Percentiles rank a stretch among this genome's conserved stretches.
Conservation (phyloP, 2,888 invertebrate species). For the Asteroscopus sphinx region DNA sequence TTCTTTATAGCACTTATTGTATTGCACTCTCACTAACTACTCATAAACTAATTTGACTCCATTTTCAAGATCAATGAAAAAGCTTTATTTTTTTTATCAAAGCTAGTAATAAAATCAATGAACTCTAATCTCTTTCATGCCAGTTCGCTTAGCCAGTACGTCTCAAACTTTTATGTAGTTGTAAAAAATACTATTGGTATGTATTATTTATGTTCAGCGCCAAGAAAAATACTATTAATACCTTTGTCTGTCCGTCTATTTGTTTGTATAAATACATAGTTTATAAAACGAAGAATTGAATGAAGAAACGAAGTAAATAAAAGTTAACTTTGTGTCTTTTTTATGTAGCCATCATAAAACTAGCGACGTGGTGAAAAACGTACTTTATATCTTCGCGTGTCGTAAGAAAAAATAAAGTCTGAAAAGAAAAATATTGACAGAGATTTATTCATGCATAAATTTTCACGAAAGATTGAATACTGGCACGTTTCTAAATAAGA, state of each 20-base stretch:
- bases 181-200: constrained; percentile 52
- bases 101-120: constrained; percentile 37
- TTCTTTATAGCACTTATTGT: too few species aligned
- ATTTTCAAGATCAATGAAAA: constrained; percentile 40
- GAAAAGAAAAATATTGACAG: constrained; percentile 8
- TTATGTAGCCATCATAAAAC: constrained; percentile 33
- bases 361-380: not conserved
- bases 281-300: constrained; percentile 38
- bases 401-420: not conserved
- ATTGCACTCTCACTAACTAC: too few species aligned
- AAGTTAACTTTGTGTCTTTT: constrained; percentile 35
- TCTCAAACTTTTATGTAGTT: constrained; percentile 37
- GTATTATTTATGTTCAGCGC: constrained; percentile 49
- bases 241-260: constrained; percentile 37
- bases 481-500: not conserved
- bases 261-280: constrained; percentile 46
- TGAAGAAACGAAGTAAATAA: constrained; percentile 40
- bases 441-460: constrained; percentile 21
- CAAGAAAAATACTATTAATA: constrained; percentile 49
- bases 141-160: too few species aligned
- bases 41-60: not conserved
- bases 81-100: constrained; percentile 43
- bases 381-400: constrained; percentile 1
- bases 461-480: constrained; percentile 9
- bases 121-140: constrained; percentile 38